Percentiles rank a stretch among this genome's conserved stretches.
phyloP scores from a whole-genome alignment of 2,113 vertebrate species.

The Sylvilagus bachmani region DNA sequence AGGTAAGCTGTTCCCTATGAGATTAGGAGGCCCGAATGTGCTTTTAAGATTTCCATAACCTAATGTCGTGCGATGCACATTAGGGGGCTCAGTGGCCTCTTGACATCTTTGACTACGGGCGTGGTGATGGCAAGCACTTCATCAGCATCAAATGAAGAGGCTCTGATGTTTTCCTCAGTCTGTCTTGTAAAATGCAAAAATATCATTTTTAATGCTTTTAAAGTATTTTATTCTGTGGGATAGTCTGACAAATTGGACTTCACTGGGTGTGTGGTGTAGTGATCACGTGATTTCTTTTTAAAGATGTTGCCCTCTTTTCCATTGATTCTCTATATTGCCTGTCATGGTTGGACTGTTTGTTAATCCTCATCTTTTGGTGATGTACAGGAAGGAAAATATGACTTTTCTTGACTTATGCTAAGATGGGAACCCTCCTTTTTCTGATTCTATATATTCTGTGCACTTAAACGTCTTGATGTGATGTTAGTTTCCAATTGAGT shows the following conservation, averaged over 20 bases:
- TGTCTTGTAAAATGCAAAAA: slow-evolving; percentile 50
- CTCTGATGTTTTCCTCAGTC: background rate
- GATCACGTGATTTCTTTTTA: background rate
- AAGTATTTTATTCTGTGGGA: background rate
- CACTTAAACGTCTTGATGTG: background rate
- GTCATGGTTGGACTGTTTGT: background rate
- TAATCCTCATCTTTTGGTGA: background rate
- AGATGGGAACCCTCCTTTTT: background rate
- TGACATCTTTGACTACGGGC: background rate
- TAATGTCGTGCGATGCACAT: background rate
- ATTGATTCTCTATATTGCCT: background rate
- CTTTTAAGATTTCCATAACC: background rate
- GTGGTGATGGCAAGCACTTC: background rate
- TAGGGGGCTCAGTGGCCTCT: background rate
- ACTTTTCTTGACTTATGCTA: background rate
- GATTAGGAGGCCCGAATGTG: background rate
- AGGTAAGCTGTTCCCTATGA: slow-evolving; percentile 69
- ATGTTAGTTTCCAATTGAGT: background rate
- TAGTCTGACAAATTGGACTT: background rate
- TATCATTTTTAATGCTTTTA: background rate
- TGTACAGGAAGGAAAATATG: background rate
- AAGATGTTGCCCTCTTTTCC: background rate
- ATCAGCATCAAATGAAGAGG: background rate
- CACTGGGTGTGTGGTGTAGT: accelerated
- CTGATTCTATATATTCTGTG: background rate